These are phyloP conservation scores for Salmo trutta DNA, from an alignment of 2,797 vertebrate genomes.

Conservation along the genomic window DNA sequence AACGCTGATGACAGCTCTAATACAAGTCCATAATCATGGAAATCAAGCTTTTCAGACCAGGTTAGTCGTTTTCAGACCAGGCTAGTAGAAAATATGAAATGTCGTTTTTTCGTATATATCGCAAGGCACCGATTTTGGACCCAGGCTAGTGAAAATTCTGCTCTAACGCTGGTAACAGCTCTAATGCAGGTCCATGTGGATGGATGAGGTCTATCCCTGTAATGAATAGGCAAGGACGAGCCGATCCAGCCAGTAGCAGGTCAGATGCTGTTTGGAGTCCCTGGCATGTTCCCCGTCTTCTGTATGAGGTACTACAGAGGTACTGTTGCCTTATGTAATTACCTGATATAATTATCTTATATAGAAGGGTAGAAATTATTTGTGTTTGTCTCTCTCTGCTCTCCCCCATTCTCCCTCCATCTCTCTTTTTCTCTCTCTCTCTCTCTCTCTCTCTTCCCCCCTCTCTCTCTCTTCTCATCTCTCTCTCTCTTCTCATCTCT, in stretches of 20 bases:
- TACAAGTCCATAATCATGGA: no score
- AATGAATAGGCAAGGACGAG: conserved; percentile 40
- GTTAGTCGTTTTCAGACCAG: no score
- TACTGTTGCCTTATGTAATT: conserved; percentile 68
- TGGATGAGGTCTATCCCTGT: conserved; percentile 43
- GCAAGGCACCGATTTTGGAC: no score
- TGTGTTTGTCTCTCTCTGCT: conserved; percentile 22
- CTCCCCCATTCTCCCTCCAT: conserved; percentile 62
- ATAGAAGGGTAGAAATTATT: neutral
- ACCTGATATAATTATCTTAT: conserved; percentile 59
- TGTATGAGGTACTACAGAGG: conserved; percentile 48
- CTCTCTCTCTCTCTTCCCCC: neutral
- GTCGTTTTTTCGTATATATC: no score
- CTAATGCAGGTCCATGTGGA: conserved; percentile 32
- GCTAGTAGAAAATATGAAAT: no score
- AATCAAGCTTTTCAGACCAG: no score
- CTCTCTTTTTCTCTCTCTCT: neutral
- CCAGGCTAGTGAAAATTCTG: no score
- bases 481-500: conserved; percentile 18
- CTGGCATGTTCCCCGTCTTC: conserved; percentile 55
- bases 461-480: conserved; percentile 26
- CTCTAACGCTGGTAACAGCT: neutral
- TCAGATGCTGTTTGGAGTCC: conserved; percentile 34
- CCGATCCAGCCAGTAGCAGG: conserved; percentile 34
- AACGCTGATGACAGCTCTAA: no score